A percentile compares a stretch with the other conserved stretches of the same genome.
Evolutionary conservation across 2,797 vertebrate species (phyloP).

Genomic region (Hephaestus fuliginosus): DNA sequence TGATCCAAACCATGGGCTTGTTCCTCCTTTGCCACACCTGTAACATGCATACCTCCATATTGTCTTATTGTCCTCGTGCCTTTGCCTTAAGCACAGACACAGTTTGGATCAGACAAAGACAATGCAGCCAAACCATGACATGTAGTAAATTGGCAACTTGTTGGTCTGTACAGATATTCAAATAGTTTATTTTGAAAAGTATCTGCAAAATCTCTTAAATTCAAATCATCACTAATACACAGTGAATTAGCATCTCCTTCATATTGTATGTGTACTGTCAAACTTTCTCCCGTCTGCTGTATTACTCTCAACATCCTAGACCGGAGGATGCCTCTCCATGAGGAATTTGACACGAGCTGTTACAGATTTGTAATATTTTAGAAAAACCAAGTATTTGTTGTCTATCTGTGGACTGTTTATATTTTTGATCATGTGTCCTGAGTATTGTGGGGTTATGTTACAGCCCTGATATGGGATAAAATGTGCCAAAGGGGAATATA

Average conservation of each 20-base stretch:
- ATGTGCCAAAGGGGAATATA: conserved; percentile 57
- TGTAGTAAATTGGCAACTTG: not conserved
- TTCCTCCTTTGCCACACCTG: conserved; percentile 55
- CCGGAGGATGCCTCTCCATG: not conserved
- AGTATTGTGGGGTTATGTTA: conserved; percentile 47
- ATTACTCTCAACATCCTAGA: not conserved
- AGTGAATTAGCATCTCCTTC: not conserved
- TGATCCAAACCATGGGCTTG: conserved; percentile 51
- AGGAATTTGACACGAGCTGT: conserved; percentile 11
- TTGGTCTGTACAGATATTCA: conserved; percentile 37
- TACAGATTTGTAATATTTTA: conserved; percentile 4
- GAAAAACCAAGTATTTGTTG: conserved; percentile 25
- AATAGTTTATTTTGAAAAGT: not conserved
- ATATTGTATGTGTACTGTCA: not conserved
- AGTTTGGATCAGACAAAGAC: conserved; percentile 32
- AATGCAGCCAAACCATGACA: not conserved
- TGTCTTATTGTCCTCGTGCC: conserved; percentile 23
- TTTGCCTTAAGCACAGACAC: conserved; percentile 38
- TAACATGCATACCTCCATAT: conserved; percentile 60
- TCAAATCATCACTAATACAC: not conserved
- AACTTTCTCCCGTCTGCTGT: conserved; percentile 1
- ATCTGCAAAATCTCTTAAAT: not conserved
- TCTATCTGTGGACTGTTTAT: conserved; percentile 6
- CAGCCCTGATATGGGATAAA: conserved; percentile 24
- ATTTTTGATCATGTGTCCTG: conserved; percentile 5